Conservation (phyloP, 2,888 invertebrate genomes). For the Hyalella azteca region DNA sequence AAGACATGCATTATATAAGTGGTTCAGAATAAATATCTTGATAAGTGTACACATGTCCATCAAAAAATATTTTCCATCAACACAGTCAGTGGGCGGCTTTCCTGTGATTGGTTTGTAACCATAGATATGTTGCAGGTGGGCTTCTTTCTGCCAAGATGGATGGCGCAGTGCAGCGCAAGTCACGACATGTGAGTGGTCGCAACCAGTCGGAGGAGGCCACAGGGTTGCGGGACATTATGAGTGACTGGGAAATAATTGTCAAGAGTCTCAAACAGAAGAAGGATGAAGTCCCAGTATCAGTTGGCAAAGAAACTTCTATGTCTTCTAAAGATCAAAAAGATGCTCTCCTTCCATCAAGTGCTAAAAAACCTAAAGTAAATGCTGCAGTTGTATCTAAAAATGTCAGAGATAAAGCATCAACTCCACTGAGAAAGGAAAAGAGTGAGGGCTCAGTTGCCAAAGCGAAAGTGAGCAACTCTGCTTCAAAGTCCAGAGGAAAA, state of each 20-base stretch:
- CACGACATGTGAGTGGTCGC: conserved; percentile 34
- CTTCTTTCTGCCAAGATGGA: conserved; percentile 19
- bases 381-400: background rate
- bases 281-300: background rate
- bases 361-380: background rate
- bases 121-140: conserved; percentile 14
- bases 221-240: conserved; percentile 54
- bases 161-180: background rate
- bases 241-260: conserved; percentile 58
- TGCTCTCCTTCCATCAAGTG: background rate
- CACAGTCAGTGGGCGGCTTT: no score
- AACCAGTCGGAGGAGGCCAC: conserved; percentile 39
- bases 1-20: no score
- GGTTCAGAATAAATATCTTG: no score
- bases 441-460: background rate
- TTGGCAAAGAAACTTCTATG: background rate
- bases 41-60: no score
- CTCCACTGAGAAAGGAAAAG: background rate
- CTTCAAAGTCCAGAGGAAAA: background rate
- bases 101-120: no score
- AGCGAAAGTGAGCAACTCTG: conserved; percentile 3
- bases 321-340: background rate
- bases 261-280: conserved; percentile 44
- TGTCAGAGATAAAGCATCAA: background rate
- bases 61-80: no score